A percentile compares a stretch with the other conserved stretches of the same genome.
Conservation (phyloP, 2,888 invertebrate species). For the Zelleria hepariella region DNA sequence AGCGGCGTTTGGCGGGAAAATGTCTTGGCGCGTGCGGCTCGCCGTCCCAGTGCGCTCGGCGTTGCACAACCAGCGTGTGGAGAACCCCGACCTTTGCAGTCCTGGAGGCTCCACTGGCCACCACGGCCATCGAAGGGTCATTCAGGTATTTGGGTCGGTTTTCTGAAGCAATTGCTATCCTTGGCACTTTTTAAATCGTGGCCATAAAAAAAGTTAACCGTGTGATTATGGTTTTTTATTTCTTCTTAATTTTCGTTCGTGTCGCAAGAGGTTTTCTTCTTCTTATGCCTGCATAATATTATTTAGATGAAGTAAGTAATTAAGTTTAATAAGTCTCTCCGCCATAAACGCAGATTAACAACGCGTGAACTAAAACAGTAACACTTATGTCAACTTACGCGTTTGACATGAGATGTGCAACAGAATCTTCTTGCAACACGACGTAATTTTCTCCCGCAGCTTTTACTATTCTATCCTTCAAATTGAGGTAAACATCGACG, state of each 20-base stretch:
- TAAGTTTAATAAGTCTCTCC: no score
- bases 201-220: not conserved
- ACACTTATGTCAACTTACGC: not conserved
- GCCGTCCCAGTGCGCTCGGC: slow-evolving; percentile 26
- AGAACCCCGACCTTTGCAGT: slow-evolving; percentile 1
- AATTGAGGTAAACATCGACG: not conserved
- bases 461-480: not conserved
- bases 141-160: not conserved
- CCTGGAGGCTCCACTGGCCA: not conserved
- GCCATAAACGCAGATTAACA: not conserved
- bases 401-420: not conserved
- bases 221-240: not conserved
- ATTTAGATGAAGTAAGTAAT: no score
- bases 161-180: not conserved
- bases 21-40: slow-evolving; percentile 47
- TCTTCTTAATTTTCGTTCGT: not conserved
- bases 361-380: not conserved
- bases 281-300: no score
- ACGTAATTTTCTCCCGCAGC: not conserved
- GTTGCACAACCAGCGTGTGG: slow-evolving; percentile 39
- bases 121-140: not conserved
- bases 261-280: no score
- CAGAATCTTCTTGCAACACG: not conserved
- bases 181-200: no score
- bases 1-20: slow-evolving; percentile 59